phyloP scores from a whole-genome alignment of 2,888 invertebrate species.

The Stegophylla sp. region DNA sequence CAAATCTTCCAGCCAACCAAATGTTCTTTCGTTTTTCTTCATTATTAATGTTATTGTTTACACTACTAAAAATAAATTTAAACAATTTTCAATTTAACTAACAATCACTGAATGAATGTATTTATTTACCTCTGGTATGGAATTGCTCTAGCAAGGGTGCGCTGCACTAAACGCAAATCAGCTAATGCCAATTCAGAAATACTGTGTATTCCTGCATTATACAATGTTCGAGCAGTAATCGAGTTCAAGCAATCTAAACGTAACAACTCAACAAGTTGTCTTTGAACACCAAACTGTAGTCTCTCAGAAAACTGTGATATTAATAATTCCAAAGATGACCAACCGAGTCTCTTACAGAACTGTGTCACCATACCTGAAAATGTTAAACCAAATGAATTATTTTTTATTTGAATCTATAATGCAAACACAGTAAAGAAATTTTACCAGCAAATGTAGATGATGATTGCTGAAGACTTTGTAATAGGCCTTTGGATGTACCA shows the following conservation, averaged over 20 bases:
- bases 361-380: slow-evolving; percentile 88
- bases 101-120: neutral
- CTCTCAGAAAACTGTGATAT: slow-evolving; percentile 93
- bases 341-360: slow-evolving; percentile 92
- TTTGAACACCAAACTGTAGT: slow-evolving; percentile 90
- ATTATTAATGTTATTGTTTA: slow-evolving; percentile 73
- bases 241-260: slow-evolving; percentile 83
- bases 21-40: slow-evolving; percentile 75
- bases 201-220: slow-evolving; percentile 79
- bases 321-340: slow-evolving; percentile 87
- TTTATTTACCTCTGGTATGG: slow-evolving; percentile 79
- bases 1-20: slow-evolving; percentile 81
- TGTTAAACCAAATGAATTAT: neutral
- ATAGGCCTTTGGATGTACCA: slow-evolving; percentile 83
- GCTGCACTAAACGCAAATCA: slow-evolving; percentile 74
- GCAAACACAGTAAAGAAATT: slow-evolving; percentile 52
- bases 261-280: slow-evolving; percentile 90
- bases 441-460: slow-evolving; percentile 92
- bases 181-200: slow-evolving; percentile 81
- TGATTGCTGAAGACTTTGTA: slow-evolving; percentile 93
- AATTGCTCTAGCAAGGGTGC: slow-evolving; percentile 76
- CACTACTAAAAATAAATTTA: slow-evolving; percentile 62
- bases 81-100: neutral
- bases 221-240: slow-evolving; percentile 82
- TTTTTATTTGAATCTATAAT: neutral